A percentile compares a stretch with the other conserved stretches of the same genome.
These are phyloP conservation scores for Benitochromis conjunctus DNA, from an alignment of 2,113 vertebrate species.

Conservation along the genomic window DNA sequence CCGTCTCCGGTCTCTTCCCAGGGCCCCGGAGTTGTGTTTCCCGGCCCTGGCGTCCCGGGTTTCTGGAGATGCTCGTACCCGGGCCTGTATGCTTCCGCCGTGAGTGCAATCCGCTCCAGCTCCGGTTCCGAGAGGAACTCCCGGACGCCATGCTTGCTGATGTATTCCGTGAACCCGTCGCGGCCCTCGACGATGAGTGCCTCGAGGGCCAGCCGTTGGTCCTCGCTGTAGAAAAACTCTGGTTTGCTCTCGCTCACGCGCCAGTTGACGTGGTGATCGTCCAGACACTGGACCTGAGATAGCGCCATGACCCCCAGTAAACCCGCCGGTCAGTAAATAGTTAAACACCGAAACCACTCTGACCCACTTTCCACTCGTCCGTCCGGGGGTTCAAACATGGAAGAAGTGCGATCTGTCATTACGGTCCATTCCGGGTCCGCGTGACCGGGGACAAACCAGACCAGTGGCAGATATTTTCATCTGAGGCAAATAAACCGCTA, in stretches of 20 bases:
- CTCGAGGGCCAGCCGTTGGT: constrained; percentile 89
- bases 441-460: neutral
- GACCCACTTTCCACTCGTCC: neutral
- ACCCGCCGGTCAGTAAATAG: neutral
- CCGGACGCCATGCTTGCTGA: constrained; percentile 77
- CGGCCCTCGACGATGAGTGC: constrained; percentile 74
- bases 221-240: constrained; percentile 96
- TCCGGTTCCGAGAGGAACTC: constrained; percentile 90
- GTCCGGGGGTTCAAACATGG: constrained; percentile 9
- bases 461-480: neutral
- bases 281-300: constrained; percentile 94
- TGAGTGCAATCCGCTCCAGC: constrained; percentile 73
- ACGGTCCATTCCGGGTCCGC: neutral
- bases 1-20: constrained; percentile 59
- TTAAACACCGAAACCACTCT: neutral
- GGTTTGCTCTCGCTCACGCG: constrained; percentile 89
- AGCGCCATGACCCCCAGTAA: constrained; percentile 76
- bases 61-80: constrained; percentile 74
- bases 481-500: neutral
- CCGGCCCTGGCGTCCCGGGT: constrained; percentile 16
- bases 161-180: constrained; percentile 78
- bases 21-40: constrained; percentile 40
- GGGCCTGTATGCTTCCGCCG: constrained; percentile 81
- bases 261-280: constrained; percentile 93
- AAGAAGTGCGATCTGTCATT: neutral